These are phyloP conservation scores for Bombus breviceps DNA, from an alignment of 1,140 invertebrate genomes.

Conservation along the genomic window DNA sequence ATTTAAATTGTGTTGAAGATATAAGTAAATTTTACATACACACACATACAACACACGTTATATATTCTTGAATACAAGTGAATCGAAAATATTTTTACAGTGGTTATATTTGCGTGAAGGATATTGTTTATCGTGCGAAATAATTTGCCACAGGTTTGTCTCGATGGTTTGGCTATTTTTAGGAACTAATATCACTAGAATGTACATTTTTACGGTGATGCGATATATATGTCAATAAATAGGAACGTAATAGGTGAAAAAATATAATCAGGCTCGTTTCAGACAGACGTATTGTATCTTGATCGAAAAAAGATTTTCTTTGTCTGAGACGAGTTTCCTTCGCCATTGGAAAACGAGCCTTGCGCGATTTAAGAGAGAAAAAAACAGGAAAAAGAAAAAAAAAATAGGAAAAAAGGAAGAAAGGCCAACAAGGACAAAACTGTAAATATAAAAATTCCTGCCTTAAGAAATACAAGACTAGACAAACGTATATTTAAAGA, in stretches of 20 bases:
- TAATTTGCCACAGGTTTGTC: slow-evolving; percentile 66
- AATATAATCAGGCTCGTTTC: slow-evolving; percentile 46
- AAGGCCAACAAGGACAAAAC: slow-evolving; percentile 68
- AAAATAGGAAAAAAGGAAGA: slow-evolving; percentile 44
- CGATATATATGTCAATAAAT: slow-evolving; percentile 63
- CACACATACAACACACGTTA: not conserved
- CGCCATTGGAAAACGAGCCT: slow-evolving; percentile 10
- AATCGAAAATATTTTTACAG: slow-evolving; percentile 46
- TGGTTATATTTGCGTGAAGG: slow-evolving; percentile 22
- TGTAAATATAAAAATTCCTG: slow-evolving; percentile 80
- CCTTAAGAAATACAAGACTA: slow-evolving; percentile 82
- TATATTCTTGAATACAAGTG: slow-evolving; percentile 28
- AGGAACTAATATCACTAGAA: slow-evolving; percentile 65
- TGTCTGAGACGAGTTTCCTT: slow-evolving; percentile 43
- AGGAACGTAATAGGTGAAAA: slow-evolving; percentile 47
- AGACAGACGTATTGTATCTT: slow-evolving; percentile 28
- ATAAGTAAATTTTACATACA: slow-evolving; percentile 22
- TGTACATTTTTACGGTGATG: slow-evolving; percentile 64
- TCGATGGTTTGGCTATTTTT: slow-evolving; percentile 55
- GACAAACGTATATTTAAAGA: slow-evolving; percentile 69
- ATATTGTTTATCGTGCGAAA: slow-evolving; percentile 47
- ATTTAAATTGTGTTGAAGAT: slow-evolving; percentile 36
- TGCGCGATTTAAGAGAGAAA: not conserved
- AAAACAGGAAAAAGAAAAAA: slow-evolving; percentile 27
- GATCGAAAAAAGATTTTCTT: slow-evolving; percentile 30